Conservation (phyloP, 2,113 vertebrate species). For the Tetrax tetrax region DNA sequence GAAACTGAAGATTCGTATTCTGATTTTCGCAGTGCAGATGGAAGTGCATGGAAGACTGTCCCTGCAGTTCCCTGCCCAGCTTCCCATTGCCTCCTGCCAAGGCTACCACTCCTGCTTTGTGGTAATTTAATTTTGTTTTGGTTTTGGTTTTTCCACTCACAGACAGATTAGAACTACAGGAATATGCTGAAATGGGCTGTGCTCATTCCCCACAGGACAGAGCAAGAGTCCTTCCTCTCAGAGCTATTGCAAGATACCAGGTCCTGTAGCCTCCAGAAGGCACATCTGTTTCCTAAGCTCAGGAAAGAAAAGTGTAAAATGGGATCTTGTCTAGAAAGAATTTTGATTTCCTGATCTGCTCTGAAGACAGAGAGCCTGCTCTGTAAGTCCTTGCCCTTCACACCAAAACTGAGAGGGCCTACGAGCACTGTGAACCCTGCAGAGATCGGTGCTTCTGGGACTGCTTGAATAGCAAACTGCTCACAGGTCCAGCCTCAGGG, state of each 20-base stretch:
- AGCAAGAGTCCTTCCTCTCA: background rate
- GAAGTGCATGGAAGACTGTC: background rate
- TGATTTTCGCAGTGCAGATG: background rate
- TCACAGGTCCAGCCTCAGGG: background rate
- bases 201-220: background rate
- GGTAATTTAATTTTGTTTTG: background rate
- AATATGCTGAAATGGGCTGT: background rate
- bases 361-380: background rate
- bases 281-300: background rate
- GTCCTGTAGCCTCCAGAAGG: background rate
- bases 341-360: background rate
- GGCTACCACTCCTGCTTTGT: background rate
- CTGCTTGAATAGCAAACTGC: background rate
- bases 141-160: background rate
- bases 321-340: background rate
- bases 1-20: background rate
- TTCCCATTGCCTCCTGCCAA: background rate
- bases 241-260: background rate
- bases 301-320: background rate
- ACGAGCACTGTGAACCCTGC: fast-evolving
- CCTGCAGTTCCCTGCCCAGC: background rate
- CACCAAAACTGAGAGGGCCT: background rate
- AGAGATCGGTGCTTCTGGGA: background rate
- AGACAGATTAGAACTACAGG: background rate
- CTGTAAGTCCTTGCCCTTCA: background rate